These are phyloP conservation scores for Manacus vitellinus DNA, from an alignment of 2,113 vertebrate genomes.

Conservation along the genomic window DNA sequence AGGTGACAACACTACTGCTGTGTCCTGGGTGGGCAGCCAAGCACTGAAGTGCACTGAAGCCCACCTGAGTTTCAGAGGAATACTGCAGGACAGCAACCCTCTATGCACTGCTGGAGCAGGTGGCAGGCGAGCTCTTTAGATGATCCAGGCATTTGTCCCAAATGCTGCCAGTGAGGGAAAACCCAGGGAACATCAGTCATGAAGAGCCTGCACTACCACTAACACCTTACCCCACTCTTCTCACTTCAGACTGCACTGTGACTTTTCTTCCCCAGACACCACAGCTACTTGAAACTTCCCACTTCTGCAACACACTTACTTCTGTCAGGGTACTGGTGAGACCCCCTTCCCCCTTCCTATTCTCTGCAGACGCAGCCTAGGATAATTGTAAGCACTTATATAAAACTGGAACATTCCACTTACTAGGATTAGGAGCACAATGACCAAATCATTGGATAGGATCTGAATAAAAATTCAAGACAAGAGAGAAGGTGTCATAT, in stretches of 20 bases:
- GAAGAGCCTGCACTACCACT: not conserved
- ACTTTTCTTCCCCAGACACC: not conserved
- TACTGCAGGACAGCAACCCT: accelerated
- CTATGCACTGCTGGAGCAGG: not conserved
- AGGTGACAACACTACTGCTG: not conserved
- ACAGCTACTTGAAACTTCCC: not conserved
- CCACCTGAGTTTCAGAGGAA: not conserved
- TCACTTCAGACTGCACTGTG: not conserved
- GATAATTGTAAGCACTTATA: not conserved
- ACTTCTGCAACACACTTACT: not conserved
- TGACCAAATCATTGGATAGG: not conserved
- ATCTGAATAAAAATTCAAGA: not conserved
- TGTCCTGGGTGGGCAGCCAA: not conserved
- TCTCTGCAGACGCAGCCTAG: not conserved
- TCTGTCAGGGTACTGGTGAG: not conserved
- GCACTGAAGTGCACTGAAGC: not conserved
- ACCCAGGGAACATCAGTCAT: not conserved
- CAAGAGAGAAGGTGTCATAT: not conserved
- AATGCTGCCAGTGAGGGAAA: not conserved
- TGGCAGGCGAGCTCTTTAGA: not conserved
- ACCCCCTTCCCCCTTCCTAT: not conserved
- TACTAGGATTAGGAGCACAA: not conserved
- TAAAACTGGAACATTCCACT: not conserved
- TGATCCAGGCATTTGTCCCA: not conserved
- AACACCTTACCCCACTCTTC: accelerated